Evolutionary conservation across 2,113 vertebrate genomes (phyloP).

Genomic region (Monopterus albus): DNA sequence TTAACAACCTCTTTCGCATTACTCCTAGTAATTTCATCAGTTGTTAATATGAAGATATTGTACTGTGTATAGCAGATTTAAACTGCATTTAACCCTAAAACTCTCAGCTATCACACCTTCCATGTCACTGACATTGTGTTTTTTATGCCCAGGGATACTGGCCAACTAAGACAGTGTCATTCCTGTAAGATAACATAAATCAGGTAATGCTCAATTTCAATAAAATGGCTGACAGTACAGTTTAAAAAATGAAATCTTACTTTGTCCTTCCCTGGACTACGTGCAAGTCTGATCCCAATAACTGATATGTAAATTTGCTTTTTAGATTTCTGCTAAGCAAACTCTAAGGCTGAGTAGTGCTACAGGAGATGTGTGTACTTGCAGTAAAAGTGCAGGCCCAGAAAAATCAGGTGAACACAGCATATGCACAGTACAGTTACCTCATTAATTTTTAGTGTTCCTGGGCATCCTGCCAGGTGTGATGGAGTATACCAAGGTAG

Average conservation of each 20-base stretch:
- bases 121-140: neutral
- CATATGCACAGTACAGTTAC: constrained; percentile 31
- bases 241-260: neutral
- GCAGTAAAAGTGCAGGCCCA: neutral
- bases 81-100: neutral
- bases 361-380: neutral
- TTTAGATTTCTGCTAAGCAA: neutral
- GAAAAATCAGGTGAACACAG: constrained; percentile 38
- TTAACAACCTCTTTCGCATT: neutral
- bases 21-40: neutral
- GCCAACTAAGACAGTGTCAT: too few relatives aligned
- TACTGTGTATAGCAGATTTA: neutral
- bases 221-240: neutral
- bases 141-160: too few relatives aligned
- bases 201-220: neutral
- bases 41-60: neutral
- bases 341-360: neutral
- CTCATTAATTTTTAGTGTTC: constrained; percentile 70
- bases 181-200: neutral
- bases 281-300: neutral
- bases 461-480: constrained; percentile 57
- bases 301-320: neutral
- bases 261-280: neutral
- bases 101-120: neutral
- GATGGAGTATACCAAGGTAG: constrained; percentile 35